Evolutionary conservation across 2,888 invertebrate species (phyloP).

Genomic region (Drosophila parthenogenetica): DNA sequence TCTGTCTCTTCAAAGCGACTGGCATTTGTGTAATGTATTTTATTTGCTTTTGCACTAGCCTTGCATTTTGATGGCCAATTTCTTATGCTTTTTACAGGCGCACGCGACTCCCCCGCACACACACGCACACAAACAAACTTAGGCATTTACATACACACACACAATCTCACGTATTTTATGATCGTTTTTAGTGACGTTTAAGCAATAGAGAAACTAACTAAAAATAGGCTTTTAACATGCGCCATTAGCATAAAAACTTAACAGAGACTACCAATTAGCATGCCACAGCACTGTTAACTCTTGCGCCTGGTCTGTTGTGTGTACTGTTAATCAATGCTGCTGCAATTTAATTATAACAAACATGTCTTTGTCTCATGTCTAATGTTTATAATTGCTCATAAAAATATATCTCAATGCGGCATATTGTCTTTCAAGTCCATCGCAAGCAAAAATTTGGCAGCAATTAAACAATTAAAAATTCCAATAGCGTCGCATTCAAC

Average conservation of each 20-base stretch:
- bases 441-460: slow-evolving; percentile 57
- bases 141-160: slow-evolving; percentile 1
- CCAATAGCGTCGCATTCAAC: slow-evolving; percentile 64
- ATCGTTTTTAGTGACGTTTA: slow-evolving; percentile 56
- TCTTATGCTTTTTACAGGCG: slow-evolving; percentile 57
- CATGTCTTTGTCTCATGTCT: slow-evolving; percentile 17
- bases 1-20: slow-evolving; percentile 13
- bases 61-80: slow-evolving; percentile 69
- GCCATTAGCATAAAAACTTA: slow-evolving; percentile 53
- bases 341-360: slow-evolving; percentile 21
- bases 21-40: slow-evolving; percentile 54
- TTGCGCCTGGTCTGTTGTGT: not conserved
- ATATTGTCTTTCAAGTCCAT: slow-evolving; percentile 60
- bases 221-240: slow-evolving; percentile 45
- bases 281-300: slow-evolving; percentile 25
- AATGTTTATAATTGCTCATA: slow-evolving; percentile 59
- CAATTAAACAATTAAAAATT: slow-evolving; percentile 78
- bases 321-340: slow-evolving; percentile 12
- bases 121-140: slow-evolving; percentile 26
- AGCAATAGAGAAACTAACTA: slow-evolving; percentile 59
- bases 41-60: slow-evolving; percentile 60
- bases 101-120: slow-evolving; percentile 37
- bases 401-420: slow-evolving; percentile 64
- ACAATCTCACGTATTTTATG: slow-evolving; percentile 32
- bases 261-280: slow-evolving; percentile 36